Percentiles rank a stretch among this genome's conserved stretches.
Conservation (phyloP, 2,113 vertebrate species). For the Spea multiplicata region DNA sequence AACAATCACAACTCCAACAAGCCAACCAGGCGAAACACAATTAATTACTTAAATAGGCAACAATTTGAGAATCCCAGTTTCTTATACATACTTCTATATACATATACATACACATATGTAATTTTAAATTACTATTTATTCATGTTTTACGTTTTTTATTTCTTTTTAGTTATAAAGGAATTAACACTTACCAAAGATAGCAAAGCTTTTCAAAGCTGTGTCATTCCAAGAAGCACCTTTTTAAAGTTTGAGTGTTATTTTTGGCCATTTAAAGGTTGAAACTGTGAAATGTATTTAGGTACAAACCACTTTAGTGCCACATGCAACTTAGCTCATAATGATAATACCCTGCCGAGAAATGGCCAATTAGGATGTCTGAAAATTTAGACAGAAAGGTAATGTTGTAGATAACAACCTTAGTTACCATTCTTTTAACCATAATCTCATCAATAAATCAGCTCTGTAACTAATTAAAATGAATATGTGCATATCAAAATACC, state of each 20-base stretch:
- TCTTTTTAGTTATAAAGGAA: neutral
- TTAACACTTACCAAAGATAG: too few species aligned
- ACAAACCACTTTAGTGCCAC: constrained; percentile 5
- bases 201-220: too few species aligned
- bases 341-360: constrained; percentile 19
- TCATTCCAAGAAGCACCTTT: too few species aligned
- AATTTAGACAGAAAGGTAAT: constrained; percentile 23
- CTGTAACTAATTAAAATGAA: constrained; percentile 17
- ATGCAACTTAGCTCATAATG: neutral
- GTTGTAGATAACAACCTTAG: constrained; percentile 17
- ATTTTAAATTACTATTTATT: too few species aligned
- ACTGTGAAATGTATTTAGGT: constrained; percentile 4
- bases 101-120: neutral
- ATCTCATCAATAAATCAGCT: constrained; percentile 35
- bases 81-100: too few species aligned
- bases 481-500: neutral
- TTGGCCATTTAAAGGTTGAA: constrained; percentile 25
- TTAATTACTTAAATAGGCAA: too few species aligned
- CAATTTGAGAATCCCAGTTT: too few species aligned
- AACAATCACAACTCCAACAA: too few species aligned
- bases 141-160: neutral
- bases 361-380: constrained; percentile 22
- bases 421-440: constrained; percentile 10
- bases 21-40: too few species aligned
- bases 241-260: neutral